These are phyloP conservation scores for Brachyistius frenatus DNA, from an alignment of 2,113 vertebrate species.

Conservation along the genomic window DNA sequence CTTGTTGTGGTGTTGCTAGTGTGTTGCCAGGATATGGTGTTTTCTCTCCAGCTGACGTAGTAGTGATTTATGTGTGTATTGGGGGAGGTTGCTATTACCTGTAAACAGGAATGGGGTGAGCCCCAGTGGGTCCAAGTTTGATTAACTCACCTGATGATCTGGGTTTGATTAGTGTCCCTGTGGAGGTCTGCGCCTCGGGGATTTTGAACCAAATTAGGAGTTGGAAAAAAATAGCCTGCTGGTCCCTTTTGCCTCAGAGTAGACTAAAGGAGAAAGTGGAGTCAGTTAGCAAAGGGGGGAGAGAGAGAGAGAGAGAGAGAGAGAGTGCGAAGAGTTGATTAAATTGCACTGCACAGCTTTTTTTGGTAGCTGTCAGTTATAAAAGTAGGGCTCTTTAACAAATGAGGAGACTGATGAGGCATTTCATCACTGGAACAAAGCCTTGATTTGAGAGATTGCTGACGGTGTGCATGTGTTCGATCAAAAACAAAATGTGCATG, in stretches of 20 bases:
- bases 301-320: background rate
- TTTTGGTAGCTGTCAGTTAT: conserved; percentile 58
- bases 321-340: conserved; percentile 39
- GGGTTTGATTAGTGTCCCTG: conserved; percentile 65
- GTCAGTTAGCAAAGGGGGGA: conserved; percentile 21
- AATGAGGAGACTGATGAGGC: conserved; percentile 49
- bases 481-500: background rate
- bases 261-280: conserved; percentile 17
- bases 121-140: conserved; percentile 57
- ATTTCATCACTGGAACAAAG: conserved; percentile 26
- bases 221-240: conserved; percentile 6
- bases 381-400: conserved; percentile 47
- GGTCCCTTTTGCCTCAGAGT: conserved; percentile 23
- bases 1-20: conserved; percentile 46
- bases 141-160: conserved; percentile 70
- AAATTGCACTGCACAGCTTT: conserved; percentile 47
- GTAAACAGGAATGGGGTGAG: conserved; percentile 62
- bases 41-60: conserved; percentile 48
- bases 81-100: conserved; percentile 59
- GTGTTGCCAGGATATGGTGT: conserved; percentile 74
- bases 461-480: background rate
- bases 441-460: conserved; percentile 24
- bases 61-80: conserved; percentile 15
- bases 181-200: conserved; percentile 33
- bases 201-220: conserved; percentile 55